Conservation (phyloP, 2,888 invertebrate species). For the Lobophora halterata region DNA sequence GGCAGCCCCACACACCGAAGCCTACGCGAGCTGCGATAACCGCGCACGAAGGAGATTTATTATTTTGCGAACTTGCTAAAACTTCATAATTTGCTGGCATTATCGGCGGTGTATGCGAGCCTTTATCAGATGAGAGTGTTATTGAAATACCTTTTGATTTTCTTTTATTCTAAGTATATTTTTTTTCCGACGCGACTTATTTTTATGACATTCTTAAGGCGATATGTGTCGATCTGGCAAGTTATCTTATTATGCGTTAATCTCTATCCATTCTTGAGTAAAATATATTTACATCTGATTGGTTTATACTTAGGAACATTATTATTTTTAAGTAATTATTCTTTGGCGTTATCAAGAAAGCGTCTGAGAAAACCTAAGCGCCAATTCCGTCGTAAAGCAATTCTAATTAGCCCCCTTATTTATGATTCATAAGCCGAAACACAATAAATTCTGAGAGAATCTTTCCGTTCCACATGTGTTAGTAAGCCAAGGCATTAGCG, state of each 20-base stretch:
- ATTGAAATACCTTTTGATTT: slow-evolving; percentile 38
- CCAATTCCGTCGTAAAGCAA: slow-evolving; percentile 52
- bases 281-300: no score
- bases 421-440: slow-evolving; percentile 79
- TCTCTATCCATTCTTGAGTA: no score
- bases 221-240: no score
- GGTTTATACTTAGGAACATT: no score
- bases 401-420: slow-evolving; percentile 78
- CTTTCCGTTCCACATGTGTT: slow-evolving; percentile 78
- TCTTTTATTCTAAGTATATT: slow-evolving; percentile 1
- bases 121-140: slow-evolving; percentile 31
- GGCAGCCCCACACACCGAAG: slow-evolving; percentile 50
- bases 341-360: no score
- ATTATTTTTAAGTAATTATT: no score
- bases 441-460: slow-evolving; percentile 77
- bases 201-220: no score
- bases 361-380: slow-evolving; percentile 46
- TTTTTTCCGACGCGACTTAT: no score
- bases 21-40: slow-evolving; percentile 59
- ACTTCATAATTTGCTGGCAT: slow-evolving; percentile 73
- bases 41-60: slow-evolving; percentile 71
- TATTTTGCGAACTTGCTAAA: slow-evolving; percentile 73
- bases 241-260: no score
- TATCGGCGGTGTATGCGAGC: slow-evolving; percentile 58
- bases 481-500: slow-evolving; percentile 75